Percentiles rank a stretch among this genome's conserved stretches.
Evolutionary conservation across 92 coral and sea anemone genomes (phyloP).

Genomic region (Umimayanthus kanabou): DNA sequence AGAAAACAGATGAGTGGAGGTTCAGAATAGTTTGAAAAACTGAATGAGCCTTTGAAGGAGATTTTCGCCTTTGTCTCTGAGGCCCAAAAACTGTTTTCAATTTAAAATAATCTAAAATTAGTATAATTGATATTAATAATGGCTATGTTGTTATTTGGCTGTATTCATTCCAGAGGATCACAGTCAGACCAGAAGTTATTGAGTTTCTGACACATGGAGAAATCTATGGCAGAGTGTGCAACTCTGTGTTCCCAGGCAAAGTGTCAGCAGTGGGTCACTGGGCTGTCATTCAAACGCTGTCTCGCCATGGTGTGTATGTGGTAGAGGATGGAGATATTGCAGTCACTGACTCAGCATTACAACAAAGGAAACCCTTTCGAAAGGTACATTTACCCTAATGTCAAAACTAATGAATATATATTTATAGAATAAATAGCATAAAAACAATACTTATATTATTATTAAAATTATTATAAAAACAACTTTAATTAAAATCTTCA

Average conservation of each 20-base stretch:
- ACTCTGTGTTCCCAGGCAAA: constrained; percentile 70
- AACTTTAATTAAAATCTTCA: no score
- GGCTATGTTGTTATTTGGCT: neutral
- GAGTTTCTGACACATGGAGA: constrained; percentile 85
- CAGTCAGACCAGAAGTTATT: constrained; percentile 85
- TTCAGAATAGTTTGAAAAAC: no score
- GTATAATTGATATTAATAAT: no score
- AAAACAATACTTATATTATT: no score
- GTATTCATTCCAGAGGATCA: constrained; percentile 62
- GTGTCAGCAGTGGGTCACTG: constrained; percentile 85
- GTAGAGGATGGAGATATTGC: constrained; percentile 95
- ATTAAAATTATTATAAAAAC: no score
- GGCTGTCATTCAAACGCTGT: constrained; percentile 89
- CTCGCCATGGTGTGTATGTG: constrained; percentile 92
- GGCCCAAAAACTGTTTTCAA: no score
- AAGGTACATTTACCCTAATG: constrained; percentile 57
- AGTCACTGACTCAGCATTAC: constrained; percentile 91
- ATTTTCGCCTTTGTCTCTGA: no score
- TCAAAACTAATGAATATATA: neutral
- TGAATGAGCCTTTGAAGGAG: no score
- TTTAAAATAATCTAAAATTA: no score
- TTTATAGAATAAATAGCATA: neutral
- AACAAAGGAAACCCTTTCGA: constrained; percentile 87
- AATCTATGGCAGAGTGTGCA: constrained; percentile 84
- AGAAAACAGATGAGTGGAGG: no score